phyloP scores from a whole-genome alignment of 2,113 vertebrate genomes.

The Propithecus coquereli region DNA sequence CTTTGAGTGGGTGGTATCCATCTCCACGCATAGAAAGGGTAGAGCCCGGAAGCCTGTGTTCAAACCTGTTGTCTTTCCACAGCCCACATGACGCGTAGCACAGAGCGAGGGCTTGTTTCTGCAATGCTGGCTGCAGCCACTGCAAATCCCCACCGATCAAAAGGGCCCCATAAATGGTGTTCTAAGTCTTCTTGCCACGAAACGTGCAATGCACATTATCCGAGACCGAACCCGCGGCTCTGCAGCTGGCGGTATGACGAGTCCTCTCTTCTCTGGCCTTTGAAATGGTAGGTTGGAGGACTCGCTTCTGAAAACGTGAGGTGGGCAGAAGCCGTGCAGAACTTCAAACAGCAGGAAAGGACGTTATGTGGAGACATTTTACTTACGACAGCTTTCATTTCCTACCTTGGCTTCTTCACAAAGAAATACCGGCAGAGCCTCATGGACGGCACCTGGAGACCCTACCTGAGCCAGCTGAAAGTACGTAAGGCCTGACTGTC shows the following conservation, averaged over 20 bases:
- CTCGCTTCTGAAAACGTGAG: conserved; percentile 93
- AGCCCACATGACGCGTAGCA: fast-evolving
- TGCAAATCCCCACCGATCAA: fast-evolving
- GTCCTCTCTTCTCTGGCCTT: neutral
- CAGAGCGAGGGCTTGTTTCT: neutral
- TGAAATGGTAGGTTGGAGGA: conserved; percentile 88
- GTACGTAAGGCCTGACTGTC: conserved; percentile 74
- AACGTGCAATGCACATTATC: fast-evolving
- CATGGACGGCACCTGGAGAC: conserved; percentile 90
- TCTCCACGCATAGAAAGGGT: neutral
- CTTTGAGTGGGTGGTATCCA: neutral
- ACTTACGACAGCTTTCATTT: conserved; percentile 92
- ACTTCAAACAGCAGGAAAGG: conserved; percentile 88
- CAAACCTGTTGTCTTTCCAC: neutral
- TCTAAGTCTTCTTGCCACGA: neutral
- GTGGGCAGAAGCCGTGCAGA: conserved; percentile 91
- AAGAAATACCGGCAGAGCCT: conserved; percentile 91
- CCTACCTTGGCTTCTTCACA: conserved; percentile 97
- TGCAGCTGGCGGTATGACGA: fast-evolving
- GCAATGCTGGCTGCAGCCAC: fast-evolving
- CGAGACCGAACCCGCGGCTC: fast-evolving
- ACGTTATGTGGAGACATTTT: conserved; percentile 94
- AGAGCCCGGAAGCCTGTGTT: neutral
- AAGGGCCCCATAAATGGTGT: neutral
- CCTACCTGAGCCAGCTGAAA: conserved; percentile 88